Base-by-base conservation (phyloP, 2,797 vertebrate species). In the Megalops cyprinoides region DNA sequence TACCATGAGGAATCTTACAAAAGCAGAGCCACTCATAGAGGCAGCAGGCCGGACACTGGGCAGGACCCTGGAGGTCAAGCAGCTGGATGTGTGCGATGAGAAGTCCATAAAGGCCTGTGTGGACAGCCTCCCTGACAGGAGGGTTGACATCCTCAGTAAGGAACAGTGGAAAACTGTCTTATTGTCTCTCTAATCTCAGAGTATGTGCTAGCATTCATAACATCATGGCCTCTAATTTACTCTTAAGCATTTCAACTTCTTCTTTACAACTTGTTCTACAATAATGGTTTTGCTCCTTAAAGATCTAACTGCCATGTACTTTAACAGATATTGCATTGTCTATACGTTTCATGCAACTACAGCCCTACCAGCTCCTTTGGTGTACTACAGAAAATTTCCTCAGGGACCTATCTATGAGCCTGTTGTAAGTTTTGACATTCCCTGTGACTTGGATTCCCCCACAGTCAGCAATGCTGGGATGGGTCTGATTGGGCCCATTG, bases 401-500 rank as follows among this genome's bases (percentile, higher is more conserved):
- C 49, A 58, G 3, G 20, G 53, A 39, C 53, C 8, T 23, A 44
- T 15, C 3, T 46, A 14, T 60, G 23, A 31, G 12, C 31, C 34
- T 18, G 25, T 25, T 18, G 67, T 4, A 4, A 86, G 82, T 2
- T 44, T 10, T 77, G 9, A 25, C 75, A 31, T 12, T 1, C 15
- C 62, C 20, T 28, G 3, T 53, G 46, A 31, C 25, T 69, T 71
- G 12, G 28, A 48, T 79, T 83, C 49, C 25, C 80, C 81, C 56
- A 28, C 87, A 97, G 96, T 97, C 75, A 97, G 95, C 82, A 97
- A 97, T 86, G 96, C 96, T 82, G 96, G 95, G 60, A 92, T 95
- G 92, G 96, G 96, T 44, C 90, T 97, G 82, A 95, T 96, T 76
- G 95, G 95, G 65, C 96, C 96, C 3, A 95, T 97, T 37, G 96